Percentiles rank a stretch among this genome's conserved stretches.
Conservation (phyloP, 2,888 invertebrate species). For the Sepiola atlantica region DNA sequence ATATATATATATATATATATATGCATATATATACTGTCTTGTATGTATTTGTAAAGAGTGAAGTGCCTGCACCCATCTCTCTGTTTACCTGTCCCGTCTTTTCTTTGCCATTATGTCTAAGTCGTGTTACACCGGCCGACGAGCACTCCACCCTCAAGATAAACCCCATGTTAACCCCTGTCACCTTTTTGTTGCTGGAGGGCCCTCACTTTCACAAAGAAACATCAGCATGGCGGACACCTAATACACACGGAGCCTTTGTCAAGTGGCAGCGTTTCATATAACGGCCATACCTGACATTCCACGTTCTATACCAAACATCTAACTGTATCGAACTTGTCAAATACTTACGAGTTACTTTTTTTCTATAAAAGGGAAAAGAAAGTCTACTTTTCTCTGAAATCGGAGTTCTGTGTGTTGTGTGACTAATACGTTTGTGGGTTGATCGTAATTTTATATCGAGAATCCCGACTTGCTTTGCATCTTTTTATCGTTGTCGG, state of each 20-base stretch:
- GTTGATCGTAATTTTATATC: too few species aligned
- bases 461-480: too few species aligned
- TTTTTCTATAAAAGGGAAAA: too few species aligned
- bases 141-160: slow-evolving; percentile 20
- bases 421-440: too few species aligned
- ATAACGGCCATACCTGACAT: background rate
- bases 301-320: background rate
- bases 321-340: background rate
- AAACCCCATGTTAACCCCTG: slow-evolving; percentile 1
- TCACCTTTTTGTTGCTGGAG: background rate
- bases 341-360: background rate
- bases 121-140: background rate
- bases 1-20: slow-evolving; percentile 14
- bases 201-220: slow-evolving; percentile 32
- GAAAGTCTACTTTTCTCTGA: too few species aligned
- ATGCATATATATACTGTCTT: background rate
- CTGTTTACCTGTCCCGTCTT: background rate
- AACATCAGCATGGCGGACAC: background rate
- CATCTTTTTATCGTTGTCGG: too few species aligned
- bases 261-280: slow-evolving; percentile 20
- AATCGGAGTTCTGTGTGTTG: too few species aligned
- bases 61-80: slow-evolving; percentile 19
- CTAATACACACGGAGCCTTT: background rate
- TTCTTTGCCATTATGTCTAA: background rate
- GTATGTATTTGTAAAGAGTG: slow-evolving; percentile 9